These are phyloP conservation scores for Drosophila kokeensis DNA, from an alignment of 2,888 invertebrate genomes.

Conservation along the genomic window DNA sequence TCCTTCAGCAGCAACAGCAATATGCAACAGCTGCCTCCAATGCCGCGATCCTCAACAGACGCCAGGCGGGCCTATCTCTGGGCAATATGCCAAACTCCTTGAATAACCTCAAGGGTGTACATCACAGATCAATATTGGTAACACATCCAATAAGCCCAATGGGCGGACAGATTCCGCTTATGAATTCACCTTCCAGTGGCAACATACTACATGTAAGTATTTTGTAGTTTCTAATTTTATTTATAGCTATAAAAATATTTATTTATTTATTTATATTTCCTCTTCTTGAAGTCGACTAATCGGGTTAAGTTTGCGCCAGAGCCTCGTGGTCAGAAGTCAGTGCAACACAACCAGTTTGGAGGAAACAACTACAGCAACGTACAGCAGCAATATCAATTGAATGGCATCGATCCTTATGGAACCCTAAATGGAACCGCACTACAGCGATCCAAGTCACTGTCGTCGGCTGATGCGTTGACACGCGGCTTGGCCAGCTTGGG, in stretches of 20 bases:
- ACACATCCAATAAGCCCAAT: conserved; percentile 83
- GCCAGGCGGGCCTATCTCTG: conserved; percentile 85
- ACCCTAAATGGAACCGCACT: conserved; percentile 83
- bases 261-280: not conserved
- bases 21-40: conserved; percentile 80
- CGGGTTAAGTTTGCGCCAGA: conserved; percentile 85
- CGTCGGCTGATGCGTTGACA: conserved; percentile 90
- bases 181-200: conserved; percentile 89
- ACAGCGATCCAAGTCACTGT: conserved; percentile 93
- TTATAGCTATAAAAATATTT: not conserved
- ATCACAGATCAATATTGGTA: conserved; percentile 83
- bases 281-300: conserved; percentile 69
- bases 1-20: conserved; percentile 86
- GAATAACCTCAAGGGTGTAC: conserved; percentile 60
- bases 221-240: not conserved
- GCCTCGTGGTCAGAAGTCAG: conserved; percentile 80
- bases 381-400: conserved; percentile 61
- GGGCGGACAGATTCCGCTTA: conserved; percentile 81
- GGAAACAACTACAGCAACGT: conserved; percentile 56
- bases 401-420: conserved; percentile 74
- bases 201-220: conserved; percentile 88
- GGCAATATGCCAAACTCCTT: conserved; percentile 75
- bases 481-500: conserved; percentile 89
- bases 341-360: conserved; percentile 42
- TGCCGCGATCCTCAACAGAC: conserved; percentile 79